These are phyloP conservation scores for Allygus modestus DNA, from an alignment of 2,888 invertebrate species.

Conservation along the genomic window DNA sequence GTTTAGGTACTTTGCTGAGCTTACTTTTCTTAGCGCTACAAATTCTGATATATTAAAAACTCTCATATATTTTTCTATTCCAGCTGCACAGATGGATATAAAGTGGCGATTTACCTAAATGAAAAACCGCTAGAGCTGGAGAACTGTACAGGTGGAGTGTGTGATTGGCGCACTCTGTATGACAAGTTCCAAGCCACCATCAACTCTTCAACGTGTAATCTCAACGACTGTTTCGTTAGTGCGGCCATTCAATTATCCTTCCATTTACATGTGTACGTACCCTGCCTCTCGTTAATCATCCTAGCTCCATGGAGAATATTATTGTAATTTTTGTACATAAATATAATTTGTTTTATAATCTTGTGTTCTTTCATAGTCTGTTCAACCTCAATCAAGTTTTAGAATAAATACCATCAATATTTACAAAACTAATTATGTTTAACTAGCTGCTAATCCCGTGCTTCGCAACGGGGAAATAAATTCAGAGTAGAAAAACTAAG, in stretches of 20 bases:
- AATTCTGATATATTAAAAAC: too few species aligned
- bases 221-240: constrained; percentile 50
- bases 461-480: too few species aligned
- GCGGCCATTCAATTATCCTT: background rate
- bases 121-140: constrained; percentile 33
- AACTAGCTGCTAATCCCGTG: too few species aligned
- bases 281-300: background rate
- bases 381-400: too few species aligned
- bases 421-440: too few species aligned
- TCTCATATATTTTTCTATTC: background rate
- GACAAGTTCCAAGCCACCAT: constrained; percentile 27
- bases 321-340: constrained; percentile 24
- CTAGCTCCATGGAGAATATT: background rate
- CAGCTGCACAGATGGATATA: constrained; percentile 37
- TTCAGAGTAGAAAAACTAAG: too few species aligned
- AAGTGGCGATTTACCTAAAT: constrained; percentile 49
- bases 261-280: background rate
- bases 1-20: too few species aligned
- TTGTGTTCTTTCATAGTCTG: background rate
- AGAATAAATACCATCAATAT: too few species aligned
- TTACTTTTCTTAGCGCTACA: too few species aligned
- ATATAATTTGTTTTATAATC: constrained; percentile 8
- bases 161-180: constrained; percentile 46
- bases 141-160: constrained; percentile 27
- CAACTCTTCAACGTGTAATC: constrained; percentile 41